These are phyloP conservation scores for Chymomyza fuscimana DNA, from an alignment of 2,888 invertebrate genomes.

Conservation along the genomic window DNA sequence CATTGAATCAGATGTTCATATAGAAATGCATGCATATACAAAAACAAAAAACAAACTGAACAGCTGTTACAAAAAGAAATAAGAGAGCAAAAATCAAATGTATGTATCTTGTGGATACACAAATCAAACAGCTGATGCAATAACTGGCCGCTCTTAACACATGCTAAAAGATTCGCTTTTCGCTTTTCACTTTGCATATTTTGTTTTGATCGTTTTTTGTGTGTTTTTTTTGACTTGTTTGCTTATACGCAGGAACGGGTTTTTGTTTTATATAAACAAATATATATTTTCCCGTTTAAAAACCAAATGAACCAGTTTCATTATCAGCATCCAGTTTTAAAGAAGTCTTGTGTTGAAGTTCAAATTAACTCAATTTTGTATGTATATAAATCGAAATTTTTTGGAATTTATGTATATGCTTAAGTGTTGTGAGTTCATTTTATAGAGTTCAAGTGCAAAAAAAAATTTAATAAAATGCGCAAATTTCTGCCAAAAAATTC, in stretches of 20 bases:
- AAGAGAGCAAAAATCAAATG: neutral
- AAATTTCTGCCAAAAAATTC: no score
- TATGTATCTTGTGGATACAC: conserved; percentile 44
- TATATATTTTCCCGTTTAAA: neutral
- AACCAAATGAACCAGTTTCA: neutral
- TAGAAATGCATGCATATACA: no score
- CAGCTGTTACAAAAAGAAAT: neutral
- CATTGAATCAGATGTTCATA: neutral
- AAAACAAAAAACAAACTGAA: neutral
- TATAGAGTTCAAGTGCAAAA: neutral
- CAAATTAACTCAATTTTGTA: neutral
- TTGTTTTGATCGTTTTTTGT: conserved; percentile 4
- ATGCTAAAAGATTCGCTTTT: conserved; percentile 28
- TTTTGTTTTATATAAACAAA: conserved; percentile 5
- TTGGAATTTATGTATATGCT: no score
- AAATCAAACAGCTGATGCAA: conserved; percentile 63
- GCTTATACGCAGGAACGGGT: conserved; percentile 14
- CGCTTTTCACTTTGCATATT: conserved; percentile 35
- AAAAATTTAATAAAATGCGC: neutral
- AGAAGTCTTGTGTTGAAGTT: conserved; percentile 18
- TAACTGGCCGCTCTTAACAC: conserved; percentile 57
- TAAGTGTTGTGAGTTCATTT: neutral
- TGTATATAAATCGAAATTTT: no score
- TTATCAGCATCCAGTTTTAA: neutral
- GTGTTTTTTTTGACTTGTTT: conserved; percentile 7